phyloP scores from a whole-genome alignment of 2,797 vertebrate species.

The Chromis chromis region DNA sequence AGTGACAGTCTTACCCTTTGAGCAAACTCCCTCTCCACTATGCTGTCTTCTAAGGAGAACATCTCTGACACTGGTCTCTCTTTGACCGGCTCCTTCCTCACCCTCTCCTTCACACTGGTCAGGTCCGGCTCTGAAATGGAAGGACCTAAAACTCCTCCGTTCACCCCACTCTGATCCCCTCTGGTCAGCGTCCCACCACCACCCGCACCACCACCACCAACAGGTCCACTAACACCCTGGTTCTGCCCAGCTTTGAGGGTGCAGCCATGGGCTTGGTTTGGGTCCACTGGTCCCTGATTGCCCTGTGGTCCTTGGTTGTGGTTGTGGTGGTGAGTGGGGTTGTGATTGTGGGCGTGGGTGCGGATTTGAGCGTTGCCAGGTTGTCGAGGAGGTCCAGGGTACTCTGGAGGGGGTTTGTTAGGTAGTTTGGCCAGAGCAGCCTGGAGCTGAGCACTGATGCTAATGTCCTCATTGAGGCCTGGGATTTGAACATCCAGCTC shows the following conservation, averaged over 20 bases:
- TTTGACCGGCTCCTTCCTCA: conserved; percentile 94
- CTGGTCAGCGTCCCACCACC: conserved; percentile 85
- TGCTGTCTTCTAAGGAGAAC: conserved; percentile 97
- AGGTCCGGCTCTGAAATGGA: conserved; percentile 97
- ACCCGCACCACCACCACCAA: conserved; percentile 74
- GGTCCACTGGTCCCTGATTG: conserved; percentile 74
- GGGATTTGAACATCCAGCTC: conserved; percentile 88
- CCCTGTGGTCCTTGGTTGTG: conserved; percentile 67
- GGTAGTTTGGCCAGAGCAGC: conserved; percentile 95
- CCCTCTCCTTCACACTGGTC: conserved; percentile 95
- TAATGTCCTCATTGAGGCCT: conserved; percentile 88
- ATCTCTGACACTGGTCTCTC: conserved; percentile 98
- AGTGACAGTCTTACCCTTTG: conserved; percentile 88
- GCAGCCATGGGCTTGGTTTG: conserved; percentile 79
- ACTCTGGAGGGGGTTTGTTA: conserved; percentile 96
- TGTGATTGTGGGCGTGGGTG: conserved; percentile 60
- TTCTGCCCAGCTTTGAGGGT: conserved; percentile 82
- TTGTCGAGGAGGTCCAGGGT: conserved; percentile 91
- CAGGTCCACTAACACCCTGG: conserved; percentile 75
- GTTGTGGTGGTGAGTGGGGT: conserved; percentile 60
- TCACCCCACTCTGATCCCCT: conserved; percentile 86
- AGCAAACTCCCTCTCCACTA: conserved; percentile 95
- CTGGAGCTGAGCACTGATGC: conserved; percentile 92
- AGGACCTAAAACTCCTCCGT: conserved; percentile 89
- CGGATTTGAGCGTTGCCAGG: conserved; percentile 86